Percentiles rank a stretch among this genome's conserved stretches.
Conservation (phyloP, 2,888 invertebrate species). For the Kryphioiulus occultus region DNA sequence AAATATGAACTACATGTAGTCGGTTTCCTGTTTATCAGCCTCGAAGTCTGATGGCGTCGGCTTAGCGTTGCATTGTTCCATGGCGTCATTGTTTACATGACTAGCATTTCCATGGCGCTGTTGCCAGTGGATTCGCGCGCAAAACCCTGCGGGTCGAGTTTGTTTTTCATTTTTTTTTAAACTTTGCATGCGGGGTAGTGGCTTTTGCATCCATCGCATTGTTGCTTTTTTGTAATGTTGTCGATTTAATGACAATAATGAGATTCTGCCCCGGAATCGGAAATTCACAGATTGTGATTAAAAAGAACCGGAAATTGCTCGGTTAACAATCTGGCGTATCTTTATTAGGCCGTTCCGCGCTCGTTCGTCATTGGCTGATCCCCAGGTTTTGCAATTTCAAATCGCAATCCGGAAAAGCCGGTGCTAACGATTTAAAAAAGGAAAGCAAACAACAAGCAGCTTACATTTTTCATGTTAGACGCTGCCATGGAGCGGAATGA, state of each 20-base stretch:
- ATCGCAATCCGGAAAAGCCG: no score
- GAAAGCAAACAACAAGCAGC: no score
- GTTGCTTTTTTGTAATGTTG: not conserved
- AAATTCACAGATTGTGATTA: not conserved
- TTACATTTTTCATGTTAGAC: no score
- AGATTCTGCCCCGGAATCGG: not conserved
- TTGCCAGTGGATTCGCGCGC: not conserved
- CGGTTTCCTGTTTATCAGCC: not conserved
- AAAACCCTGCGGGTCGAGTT: not conserved
- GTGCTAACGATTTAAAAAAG: no score
- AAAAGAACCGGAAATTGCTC: not conserved
- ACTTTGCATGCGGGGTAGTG: not conserved
- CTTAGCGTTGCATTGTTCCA: not conserved
- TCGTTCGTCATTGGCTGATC: not conserved
- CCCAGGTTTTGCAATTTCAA: not conserved
- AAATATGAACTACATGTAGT: not conserved
- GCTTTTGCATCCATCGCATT: not conserved
- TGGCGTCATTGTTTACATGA: not conserved
- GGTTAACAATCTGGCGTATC: not conserved
- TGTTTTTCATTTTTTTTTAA: not conserved
- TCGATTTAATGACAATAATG: not conserved
- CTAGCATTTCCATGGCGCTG: not conserved
- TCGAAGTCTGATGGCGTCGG: not conserved
- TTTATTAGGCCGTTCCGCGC: not conserved
- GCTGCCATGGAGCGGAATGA: no score